Conservation (phyloP, 1,140 invertebrate species). For the Acromyrmex echinatior region DNA sequence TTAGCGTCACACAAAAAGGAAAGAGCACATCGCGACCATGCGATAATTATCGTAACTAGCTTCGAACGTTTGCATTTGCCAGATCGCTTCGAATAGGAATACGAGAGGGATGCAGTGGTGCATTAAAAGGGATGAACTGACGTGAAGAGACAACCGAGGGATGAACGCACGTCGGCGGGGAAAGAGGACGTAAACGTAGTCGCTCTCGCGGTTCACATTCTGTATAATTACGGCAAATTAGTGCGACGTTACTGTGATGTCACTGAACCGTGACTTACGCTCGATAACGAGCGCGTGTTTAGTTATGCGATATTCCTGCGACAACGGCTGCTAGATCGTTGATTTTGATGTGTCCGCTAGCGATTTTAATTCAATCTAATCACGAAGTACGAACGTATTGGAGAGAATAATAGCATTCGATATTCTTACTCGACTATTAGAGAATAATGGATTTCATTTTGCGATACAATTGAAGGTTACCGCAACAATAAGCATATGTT, state of each 20-base stretch:
- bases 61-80: not conserved
- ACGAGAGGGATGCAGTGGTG: not conserved
- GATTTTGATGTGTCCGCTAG: not conserved
- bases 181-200: not conserved
- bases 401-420: too few relatives aligned
- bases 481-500: too few relatives aligned
- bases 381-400: too few relatives aligned
- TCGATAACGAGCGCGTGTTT: conserved; percentile 52
- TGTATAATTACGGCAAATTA: conserved; percentile 61
- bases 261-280: conserved; percentile 31
- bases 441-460: not conserved
- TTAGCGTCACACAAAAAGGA: conserved; percentile 61
- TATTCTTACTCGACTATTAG: not conserved
- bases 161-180: not conserved
- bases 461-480: not conserved
- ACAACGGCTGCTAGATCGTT: conserved; percentile 23
- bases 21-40: conserved; percentile 27
- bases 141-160: conserved; percentile 1
- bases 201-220: conserved; percentile 47
- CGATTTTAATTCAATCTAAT: conserved; percentile 2
- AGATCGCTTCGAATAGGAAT: not conserved
- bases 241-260: conserved; percentile 20
- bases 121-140: conserved; percentile 32
- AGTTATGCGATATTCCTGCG: conserved; percentile 23
- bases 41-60: conserved; percentile 50